These are phyloP conservation scores for Abrostola triplasia DNA, from an alignment of 2,888 invertebrate genomes.

Conservation along the genomic window DNA sequence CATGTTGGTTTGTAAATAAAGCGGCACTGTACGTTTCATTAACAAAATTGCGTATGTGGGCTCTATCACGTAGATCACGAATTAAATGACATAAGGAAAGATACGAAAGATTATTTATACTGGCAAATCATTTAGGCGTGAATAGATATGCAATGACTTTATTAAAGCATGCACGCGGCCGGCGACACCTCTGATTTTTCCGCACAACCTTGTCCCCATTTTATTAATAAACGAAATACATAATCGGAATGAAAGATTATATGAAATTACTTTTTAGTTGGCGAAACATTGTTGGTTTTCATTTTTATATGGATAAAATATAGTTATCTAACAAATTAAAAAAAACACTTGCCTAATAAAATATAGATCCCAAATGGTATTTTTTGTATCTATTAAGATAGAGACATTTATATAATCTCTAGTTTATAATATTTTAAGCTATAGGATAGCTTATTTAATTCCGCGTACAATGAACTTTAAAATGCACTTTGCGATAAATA, in stretches of 20 bases:
- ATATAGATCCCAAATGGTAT: too few species aligned
- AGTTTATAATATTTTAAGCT: too few species aligned
- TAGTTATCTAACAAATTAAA: too few species aligned
- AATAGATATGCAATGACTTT: slow-evolving; percentile 34
- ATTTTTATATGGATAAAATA: too few species aligned
- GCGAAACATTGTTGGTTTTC: too few species aligned
- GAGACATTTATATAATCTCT: too few species aligned
- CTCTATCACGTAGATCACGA: slow-evolving; percentile 74
- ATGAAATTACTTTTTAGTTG: background rate
- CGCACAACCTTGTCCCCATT: slow-evolving; percentile 32
- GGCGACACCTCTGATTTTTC: slow-evolving; percentile 7
- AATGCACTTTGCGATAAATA: too few species aligned
- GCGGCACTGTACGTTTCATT: slow-evolving; percentile 21
- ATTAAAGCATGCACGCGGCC: slow-evolving; percentile 36
- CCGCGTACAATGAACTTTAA: too few species aligned
- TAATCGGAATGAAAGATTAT: background rate
- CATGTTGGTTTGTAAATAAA: slow-evolving; percentile 9
- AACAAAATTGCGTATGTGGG: slow-evolving; percentile 68
- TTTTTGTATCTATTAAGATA: too few species aligned
- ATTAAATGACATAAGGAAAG: slow-evolving; percentile 60
- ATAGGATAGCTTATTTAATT: too few species aligned
- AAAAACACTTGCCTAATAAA: too few species aligned
- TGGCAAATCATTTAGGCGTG: slow-evolving; percentile 27
- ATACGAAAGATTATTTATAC: slow-evolving; percentile 59
- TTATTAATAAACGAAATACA: slow-evolving; percentile 4